Percentiles rank a stretch among this genome's conserved stretches.
Evolutionary conservation across 2,113 vertebrate species (phyloP).

Genomic region (Chaetodon trifascialis): DNA sequence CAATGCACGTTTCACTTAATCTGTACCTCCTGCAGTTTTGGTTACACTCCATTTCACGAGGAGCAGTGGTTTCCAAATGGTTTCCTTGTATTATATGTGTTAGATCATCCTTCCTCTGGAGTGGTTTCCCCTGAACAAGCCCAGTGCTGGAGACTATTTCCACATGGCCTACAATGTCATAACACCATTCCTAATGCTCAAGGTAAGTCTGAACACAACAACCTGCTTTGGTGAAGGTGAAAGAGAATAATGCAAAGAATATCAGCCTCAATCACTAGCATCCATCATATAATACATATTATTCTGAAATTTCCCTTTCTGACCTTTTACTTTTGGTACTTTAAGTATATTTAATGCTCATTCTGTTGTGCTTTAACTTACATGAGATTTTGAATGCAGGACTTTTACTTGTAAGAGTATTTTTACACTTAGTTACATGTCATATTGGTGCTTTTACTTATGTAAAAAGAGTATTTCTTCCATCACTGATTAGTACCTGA

Average conservation of each 20-base stretch:
- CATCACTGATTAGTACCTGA: neutral
- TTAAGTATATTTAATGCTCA: no score
- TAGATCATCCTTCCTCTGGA: constrained; percentile 94
- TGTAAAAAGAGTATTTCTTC: neutral
- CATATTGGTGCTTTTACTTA: no score
- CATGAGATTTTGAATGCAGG: no score
- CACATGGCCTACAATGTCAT: constrained; percentile 99
- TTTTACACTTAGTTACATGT: no score
- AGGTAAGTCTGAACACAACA: constrained; percentile 82
- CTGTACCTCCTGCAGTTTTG: neutral
- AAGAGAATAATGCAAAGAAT: neutral
- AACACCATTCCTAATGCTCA: constrained; percentile 94
- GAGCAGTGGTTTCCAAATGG: neutral
- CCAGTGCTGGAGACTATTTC: constrained; percentile 97
- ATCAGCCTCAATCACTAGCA: no score
- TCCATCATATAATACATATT: no score
- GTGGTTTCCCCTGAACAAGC: constrained; percentile 98
- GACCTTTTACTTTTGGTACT: no score
- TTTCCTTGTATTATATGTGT: constrained; percentile 20
- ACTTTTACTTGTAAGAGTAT: no score
- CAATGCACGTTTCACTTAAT: neutral
- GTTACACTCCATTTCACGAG: no score
- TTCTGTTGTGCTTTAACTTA: no score
- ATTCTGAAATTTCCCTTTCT: no score
- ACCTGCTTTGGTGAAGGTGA: neutral